Conservation (phyloP, 2,888 invertebrate species). For the Entomobrya multifasciata region DNA sequence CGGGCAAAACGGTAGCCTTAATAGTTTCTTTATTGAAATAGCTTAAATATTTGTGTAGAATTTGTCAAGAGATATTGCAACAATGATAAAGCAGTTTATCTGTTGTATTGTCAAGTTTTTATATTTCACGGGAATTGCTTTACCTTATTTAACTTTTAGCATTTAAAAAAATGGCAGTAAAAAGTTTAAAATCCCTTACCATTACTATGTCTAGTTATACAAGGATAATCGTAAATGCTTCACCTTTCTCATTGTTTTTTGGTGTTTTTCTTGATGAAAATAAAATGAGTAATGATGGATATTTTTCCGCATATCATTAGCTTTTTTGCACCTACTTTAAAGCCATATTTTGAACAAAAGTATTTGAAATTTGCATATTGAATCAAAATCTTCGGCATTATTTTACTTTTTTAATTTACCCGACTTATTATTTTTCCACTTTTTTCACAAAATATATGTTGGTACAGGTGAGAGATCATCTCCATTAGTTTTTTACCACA, state of each 20-base stretch:
- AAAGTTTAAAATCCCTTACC: no score
- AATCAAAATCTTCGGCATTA: background rate
- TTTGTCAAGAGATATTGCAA: no score
- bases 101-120: no score
- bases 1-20: no score
- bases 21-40: no score
- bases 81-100: constrained; percentile 12
- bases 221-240: background rate
- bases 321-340: constrained; percentile 1
- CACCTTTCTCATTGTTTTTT: background rate
- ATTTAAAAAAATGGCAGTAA: no score
- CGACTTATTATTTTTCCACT: constrained; percentile 34
- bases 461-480: constrained; percentile 54
- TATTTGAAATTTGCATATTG: background rate
- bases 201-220: no score
- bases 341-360: background rate
- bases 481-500: constrained; percentile 28
- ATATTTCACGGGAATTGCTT: no score
- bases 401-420: constrained; percentile 40
- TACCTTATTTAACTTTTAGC: no score
- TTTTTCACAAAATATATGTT: constrained; percentile 47
- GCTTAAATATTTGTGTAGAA: no score
- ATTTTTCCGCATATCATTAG: constrained; percentile 18
- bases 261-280: no score
- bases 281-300: no score